These are phyloP conservation scores for Eumacrocentrus americanus DNA, from an alignment of 2,888 invertebrate species.

Conservation along the genomic window DNA sequence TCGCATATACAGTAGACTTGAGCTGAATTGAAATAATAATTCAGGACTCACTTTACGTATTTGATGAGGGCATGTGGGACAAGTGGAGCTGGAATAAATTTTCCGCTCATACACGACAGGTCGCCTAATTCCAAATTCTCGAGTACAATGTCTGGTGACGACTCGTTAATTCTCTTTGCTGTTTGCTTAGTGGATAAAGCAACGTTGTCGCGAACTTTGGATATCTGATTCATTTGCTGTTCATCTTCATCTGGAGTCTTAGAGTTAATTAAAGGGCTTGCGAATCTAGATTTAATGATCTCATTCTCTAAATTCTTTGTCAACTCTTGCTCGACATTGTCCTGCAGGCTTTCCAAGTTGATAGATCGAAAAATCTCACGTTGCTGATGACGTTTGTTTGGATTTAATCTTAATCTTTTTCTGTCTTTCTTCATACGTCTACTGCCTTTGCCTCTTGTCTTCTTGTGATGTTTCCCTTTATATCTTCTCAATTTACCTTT, in stretches of 20 bases:
- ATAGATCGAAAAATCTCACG: conserved; percentile 6
- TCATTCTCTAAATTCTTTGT: conserved; percentile 51
- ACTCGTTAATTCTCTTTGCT: background rate
- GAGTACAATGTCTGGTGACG: background rate
- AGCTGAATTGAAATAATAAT: background rate
- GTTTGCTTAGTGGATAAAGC: background rate
- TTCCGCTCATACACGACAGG: conserved; percentile 57
- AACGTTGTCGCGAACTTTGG: background rate
- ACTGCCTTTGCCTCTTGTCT: background rate
- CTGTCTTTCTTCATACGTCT: conserved; percentile 6
- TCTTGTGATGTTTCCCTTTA: conserved; percentile 9
- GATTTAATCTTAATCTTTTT: conserved; percentile 11
- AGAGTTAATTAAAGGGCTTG: conserved; percentile 10
- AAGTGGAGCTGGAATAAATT: conserved; percentile 55
- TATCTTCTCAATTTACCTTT: background rate
- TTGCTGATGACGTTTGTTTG: conserved; percentile 2
- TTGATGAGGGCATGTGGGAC: conserved; percentile 56
- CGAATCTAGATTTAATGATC: conserved; percentile 41
- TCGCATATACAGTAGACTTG: background rate
- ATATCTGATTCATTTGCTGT: background rate
- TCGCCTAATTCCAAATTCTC: conserved; percentile 41
- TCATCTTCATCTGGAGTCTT: background rate
- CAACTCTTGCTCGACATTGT: conserved; percentile 50
- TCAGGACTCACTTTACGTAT: conserved; percentile 58
- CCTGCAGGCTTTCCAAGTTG: conserved; percentile 26